phyloP scores from a whole-genome alignment of 2,113 vertebrate species.

The Peucedramus taeniatus region DNA sequence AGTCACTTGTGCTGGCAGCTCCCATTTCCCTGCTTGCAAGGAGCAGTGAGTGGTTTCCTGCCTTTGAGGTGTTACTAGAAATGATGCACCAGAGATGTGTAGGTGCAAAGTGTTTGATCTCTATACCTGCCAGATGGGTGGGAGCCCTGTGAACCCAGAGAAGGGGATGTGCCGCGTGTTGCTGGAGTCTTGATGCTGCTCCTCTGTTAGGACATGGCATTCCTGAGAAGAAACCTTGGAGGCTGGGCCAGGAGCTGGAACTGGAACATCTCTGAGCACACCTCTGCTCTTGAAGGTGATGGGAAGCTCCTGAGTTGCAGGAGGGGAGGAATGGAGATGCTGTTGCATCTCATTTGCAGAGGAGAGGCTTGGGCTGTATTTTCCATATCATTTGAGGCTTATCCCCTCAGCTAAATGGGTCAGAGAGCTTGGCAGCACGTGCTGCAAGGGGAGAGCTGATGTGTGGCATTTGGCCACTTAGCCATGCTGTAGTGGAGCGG shows the following conservation, averaged over 20 bases:
- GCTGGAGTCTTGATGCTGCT: background rate
- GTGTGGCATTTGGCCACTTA: background rate
- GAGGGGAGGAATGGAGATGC: background rate
- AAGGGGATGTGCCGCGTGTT: accelerated
- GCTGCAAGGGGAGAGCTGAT: background rate
- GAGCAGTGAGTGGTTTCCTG: background rate
- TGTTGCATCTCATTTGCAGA: background rate
- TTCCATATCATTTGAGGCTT: background rate
- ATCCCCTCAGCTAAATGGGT: background rate
- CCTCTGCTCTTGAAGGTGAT: background rate
- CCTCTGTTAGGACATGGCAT: background rate
- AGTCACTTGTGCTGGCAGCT: background rate
- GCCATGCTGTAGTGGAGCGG: background rate
- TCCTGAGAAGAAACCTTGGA: background rate
- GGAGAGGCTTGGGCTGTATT: conserved; percentile 11
- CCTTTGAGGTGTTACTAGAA: background rate
- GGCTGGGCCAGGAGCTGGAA: background rate
- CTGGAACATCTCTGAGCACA: background rate
- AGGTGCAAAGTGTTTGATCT: background rate
- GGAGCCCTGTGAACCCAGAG: background rate
- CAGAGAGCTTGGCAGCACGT: background rate
- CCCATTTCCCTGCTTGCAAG: background rate
- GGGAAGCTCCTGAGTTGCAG: background rate
- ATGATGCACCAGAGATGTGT: background rate
- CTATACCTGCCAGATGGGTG: background rate